Evolutionary conservation across 2,113 vertebrate genomes (phyloP), one percentile per base, ranked within the genome.

Genomic region (Colinus virginianus): DNA sequence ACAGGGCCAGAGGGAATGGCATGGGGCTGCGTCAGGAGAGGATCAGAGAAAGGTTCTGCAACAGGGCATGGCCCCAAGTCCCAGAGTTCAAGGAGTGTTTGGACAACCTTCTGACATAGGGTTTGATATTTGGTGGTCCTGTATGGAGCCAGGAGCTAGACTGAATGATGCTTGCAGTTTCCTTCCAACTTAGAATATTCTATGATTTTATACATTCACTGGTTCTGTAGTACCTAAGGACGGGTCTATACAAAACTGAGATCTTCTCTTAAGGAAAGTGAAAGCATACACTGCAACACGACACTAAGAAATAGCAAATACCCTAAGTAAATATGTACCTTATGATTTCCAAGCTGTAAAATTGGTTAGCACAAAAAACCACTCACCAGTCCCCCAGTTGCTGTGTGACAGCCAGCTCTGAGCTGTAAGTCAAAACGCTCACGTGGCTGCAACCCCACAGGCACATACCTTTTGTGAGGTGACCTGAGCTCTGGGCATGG

Each of bases 281-380:
- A 6, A 42, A 93, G 28, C 25, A 10, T 51, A 9, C 23, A 81
- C 21, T 2, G 0, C 28, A 6, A 40, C 11, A 23, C 0, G 1
- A 8, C 9, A 4, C 6, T 6, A 61, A 70, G 69, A 74, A 68
- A 75, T 32, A 9, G 0, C 36, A 84, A 16, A 90, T 48, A 59
- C 4, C 3, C 45, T 58, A 7, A 5, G 19, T 45, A 81, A 87
- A 72, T 10, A 28, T 1, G 0, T 20, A 61, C 3, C 2, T 22
- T 19, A 26, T 2, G 14, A 80, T 40, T 64, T 76, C 17, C 17
- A 30, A 5, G 16, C 7, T 87, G 81, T 38, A 61, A 53, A 81
- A 84, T 28, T 8, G 61, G 14, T 36, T 15, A 56, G 21, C 25
- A 46, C 9, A 55, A 71, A 61, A 71, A 53, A 42, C 16, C 14